phyloP scores from a whole-genome alignment of 2,113 vertebrate species.

The Limnothrissa miodon region DNA sequence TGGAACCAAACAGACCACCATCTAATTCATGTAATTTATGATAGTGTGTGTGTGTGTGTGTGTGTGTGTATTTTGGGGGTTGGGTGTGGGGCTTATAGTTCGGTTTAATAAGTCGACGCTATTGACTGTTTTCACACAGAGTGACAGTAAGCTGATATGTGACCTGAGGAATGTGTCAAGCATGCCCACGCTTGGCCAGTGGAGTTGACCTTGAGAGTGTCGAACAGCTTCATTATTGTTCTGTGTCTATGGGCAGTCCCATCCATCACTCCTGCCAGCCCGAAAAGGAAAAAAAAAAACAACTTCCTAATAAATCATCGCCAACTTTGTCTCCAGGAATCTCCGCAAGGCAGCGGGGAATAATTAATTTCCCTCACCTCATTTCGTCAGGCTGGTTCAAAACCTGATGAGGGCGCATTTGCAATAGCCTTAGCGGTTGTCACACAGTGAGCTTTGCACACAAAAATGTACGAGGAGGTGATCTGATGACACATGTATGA shows the following conservation, averaged over 20 bases:
- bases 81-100: background rate
- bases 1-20: background rate
- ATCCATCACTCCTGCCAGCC: background rate
- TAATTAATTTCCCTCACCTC: background rate
- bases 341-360: background rate
- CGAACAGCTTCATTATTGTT: background rate
- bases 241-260: background rate
- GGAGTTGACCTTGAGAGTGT: background rate
- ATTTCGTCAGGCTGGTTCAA: background rate
- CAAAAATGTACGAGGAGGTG: too few species aligned
- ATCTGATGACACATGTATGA: too few species aligned
- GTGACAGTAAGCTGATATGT: background rate
- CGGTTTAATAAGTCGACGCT: background rate
- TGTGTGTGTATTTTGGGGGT: background rate
- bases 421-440: too few species aligned
- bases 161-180: background rate
- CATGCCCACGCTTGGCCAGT: background rate
- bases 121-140: slow-evolving; percentile 2
- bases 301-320: background rate
- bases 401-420: background rate
- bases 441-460: too few species aligned
- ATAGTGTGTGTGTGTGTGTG: too few species aligned
- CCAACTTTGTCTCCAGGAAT: background rate
- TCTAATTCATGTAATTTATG: background rate
- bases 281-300: background rate